These are phyloP conservation scores for Monochamus saltuarius DNA, from an alignment of 1,140 invertebrate genomes.

Conservation along the genomic window DNA sequence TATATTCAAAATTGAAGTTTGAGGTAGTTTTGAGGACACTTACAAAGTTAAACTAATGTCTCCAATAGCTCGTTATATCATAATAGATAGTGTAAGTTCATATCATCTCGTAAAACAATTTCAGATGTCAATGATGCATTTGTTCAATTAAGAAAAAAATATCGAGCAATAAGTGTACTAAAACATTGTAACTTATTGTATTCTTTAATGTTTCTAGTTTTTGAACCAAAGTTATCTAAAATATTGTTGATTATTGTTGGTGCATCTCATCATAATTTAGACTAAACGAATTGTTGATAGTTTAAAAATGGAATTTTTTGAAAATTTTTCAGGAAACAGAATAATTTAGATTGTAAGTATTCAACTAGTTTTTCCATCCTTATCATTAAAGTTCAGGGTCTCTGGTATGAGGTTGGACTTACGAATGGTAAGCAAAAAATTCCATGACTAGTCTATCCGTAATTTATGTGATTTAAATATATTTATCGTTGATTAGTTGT, in stretches of 20 bases:
- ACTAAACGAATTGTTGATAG: slow-evolving; percentile 20
- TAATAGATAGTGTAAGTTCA: no score
- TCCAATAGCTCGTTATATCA: no score
- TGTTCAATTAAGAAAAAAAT: slow-evolving; percentile 27
- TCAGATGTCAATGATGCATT: slow-evolving; percentile 31
- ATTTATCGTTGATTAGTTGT: slow-evolving; percentile 28
- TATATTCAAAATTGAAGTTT: no score
- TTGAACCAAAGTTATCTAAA: slow-evolving; percentile 26
- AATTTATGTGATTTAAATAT: slow-evolving; percentile 6
- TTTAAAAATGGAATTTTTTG: slow-evolving; percentile 2
- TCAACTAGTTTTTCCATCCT: no score
- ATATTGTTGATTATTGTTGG: background rate
- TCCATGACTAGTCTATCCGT: no score
- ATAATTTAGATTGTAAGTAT: no score
- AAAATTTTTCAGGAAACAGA: no score
- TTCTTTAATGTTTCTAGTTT: slow-evolving; percentile 22
- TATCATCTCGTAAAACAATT: slow-evolving; percentile 12
- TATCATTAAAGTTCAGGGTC: no score
- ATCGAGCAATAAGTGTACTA: slow-evolving; percentile 32
- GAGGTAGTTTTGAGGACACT: no score
- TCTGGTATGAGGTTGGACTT: no score
- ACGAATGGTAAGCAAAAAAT: no score
- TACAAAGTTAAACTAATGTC: no score
- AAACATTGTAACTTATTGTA: slow-evolving; percentile 21
- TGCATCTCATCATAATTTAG: slow-evolving; percentile 17